phyloP scores from a whole-genome alignment of 2,113 vertebrate species.

The Actenoides lindsayi region DNA sequence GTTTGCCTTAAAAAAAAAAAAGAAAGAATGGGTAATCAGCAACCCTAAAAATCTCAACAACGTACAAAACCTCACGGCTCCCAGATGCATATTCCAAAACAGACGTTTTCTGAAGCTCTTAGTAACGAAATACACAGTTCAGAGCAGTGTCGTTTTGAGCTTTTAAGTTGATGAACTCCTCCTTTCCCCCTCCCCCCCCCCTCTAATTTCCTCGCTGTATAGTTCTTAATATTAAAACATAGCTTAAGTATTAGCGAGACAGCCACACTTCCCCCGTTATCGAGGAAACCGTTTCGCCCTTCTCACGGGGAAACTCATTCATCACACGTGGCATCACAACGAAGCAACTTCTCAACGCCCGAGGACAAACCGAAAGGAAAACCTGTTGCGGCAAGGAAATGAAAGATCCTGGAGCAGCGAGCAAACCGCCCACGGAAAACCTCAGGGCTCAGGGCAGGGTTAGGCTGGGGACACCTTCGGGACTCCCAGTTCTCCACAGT shows the following conservation, averaged over 20 bases:
- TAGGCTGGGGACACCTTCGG: not conserved
- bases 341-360: rapidly evolving
- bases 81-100: not conserved
- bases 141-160: not conserved
- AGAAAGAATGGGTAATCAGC: not conserved
- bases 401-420: not conserved
- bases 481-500: no score
- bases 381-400: not conserved
- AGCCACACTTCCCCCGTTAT: rapidly evolving
- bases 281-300: not conserved
- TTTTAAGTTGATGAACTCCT: not conserved
- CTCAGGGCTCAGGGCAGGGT: not conserved
- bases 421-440: not conserved
- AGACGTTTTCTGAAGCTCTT: not conserved
- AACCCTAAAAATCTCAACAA: not conserved
- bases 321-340: rapidly evolving
- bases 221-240: not conserved
- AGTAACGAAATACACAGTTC: not conserved
- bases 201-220: not conserved
- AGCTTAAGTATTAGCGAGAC: rapidly evolving
- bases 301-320: not conserved
- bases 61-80: not conserved
- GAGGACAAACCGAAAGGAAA: rapidly evolving
- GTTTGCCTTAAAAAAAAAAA: not conserved
- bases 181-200: not conserved